phyloP scores from a whole-genome alignment of 1,140 invertebrate species.

The Metopolophium dirhodum region DNA sequence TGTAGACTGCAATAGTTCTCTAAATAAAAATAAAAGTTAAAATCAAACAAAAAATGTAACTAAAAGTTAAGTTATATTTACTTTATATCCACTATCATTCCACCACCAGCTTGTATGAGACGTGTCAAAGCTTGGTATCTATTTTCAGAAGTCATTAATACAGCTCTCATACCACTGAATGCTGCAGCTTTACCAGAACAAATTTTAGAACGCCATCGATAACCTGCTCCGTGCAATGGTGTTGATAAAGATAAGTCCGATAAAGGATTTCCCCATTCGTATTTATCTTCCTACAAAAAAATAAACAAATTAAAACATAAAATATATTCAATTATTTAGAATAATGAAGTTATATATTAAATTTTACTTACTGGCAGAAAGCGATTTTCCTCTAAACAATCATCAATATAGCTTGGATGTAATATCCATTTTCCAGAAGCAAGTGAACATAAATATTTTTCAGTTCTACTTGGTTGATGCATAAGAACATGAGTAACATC shows the following conservation, averaged over 20 bases:
- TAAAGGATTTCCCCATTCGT: conserved; percentile 76
- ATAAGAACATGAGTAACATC: conserved; percentile 80
- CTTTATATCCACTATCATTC: conserved; percentile 50
- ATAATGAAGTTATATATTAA: conserved; percentile 22
- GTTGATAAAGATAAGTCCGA: conserved; percentile 64
- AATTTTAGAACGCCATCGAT: conserved; percentile 71
- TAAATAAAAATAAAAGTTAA: not conserved
- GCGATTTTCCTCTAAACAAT: conserved; percentile 68
- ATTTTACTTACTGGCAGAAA: conserved; percentile 72
- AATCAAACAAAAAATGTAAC: not conserved
- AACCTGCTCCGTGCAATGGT: conserved; percentile 68
- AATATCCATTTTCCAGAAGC: conserved; percentile 88
- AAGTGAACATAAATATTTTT: conserved; percentile 83
- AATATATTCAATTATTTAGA: not conserved
- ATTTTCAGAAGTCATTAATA: conserved; percentile 65
- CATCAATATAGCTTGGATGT: conserved; percentile 77
- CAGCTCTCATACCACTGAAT: conserved; percentile 73
- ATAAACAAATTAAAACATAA: conserved; percentile 55
- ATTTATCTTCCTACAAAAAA: conserved; percentile 73
- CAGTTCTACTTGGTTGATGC: conserved; percentile 76
- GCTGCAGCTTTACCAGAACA: conserved; percentile 64
- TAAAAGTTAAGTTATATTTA: conserved; percentile 60
- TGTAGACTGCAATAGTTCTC: conserved; percentile 44
- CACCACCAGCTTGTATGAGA: conserved; percentile 56
- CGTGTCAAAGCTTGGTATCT: conserved; percentile 46